Base-by-base conservation (phyloP, 2,113 vertebrate species). In the Poeciliopsis retropinna region DNA sequence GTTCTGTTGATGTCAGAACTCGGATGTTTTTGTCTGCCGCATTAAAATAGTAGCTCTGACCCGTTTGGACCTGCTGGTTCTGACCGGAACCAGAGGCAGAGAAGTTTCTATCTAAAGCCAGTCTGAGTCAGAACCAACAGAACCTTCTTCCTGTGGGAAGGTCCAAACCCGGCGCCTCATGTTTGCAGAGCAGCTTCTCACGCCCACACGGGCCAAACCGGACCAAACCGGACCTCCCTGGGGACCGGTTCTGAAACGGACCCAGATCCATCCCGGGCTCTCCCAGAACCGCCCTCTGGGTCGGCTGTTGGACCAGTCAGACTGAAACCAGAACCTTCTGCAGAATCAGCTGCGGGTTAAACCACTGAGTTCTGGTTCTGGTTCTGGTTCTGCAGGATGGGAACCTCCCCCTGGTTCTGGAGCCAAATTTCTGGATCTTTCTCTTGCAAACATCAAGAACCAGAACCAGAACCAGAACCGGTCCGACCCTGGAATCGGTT, bases 191-290 rank as follows among this genome's bases (percentile, higher is more conserved):
- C 41, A 31, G 32, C 7, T 72, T 76, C 60, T 30, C 68, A 73
- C 76, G 65, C 60, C 47, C 79, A 27, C 80, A 47, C 60, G 72
- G 29, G 22, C n/a, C 17, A 27, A 22, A 57, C 11, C 64, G 68
- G 66, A 7, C 64, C 25, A 7, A 34, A 34, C 15, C 2, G 62
- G 64, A 51, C 41, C 80, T 61, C 77, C 54, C 77, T 34, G 22
- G 77, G 68, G 77, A 29, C 22, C 27, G 0, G 29, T 30, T 77
- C 65, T 64, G 39, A 84, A 72, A 57, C 68, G 22, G 73, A 73
- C 54, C 68, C 68, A 60, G 64, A 61, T 80, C 74, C 80, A 75
- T 34, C 54, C 32, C 37, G 64, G 64, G 75, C 69, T 10, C 28
- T 10, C 17, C 74, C 5, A 63, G 70, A 71, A 69, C 67, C 13